Evolutionary conservation across 1,140 invertebrate genomes (phyloP).

Genomic region (Bilobella aurantiaca): DNA sequence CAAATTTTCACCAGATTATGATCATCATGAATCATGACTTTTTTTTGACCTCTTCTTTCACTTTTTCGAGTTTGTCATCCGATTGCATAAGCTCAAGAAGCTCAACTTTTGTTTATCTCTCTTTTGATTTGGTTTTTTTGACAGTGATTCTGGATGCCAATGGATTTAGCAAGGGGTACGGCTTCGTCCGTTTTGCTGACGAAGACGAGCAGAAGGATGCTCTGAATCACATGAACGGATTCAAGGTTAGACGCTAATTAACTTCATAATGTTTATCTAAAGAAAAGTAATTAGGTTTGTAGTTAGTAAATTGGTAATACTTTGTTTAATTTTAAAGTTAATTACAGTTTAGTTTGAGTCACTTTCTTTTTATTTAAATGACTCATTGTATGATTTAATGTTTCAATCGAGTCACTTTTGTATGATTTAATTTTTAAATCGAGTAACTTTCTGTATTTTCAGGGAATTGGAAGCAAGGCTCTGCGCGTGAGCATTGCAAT

Average conservation of each 20-base stretch:
- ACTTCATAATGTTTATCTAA: too few relatives aligned
- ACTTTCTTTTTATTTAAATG: too few relatives aligned
- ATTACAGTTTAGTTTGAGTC: too few relatives aligned
- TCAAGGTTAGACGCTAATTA: conserved; percentile 57
- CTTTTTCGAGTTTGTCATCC: too few relatives aligned
- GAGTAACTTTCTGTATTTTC: neutral
- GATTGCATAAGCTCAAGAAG: too few relatives aligned
- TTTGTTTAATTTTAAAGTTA: too few relatives aligned
- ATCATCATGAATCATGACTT: too few relatives aligned
- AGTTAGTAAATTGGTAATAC: neutral
- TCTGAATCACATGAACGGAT: conserved; percentile 76
- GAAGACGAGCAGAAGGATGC: conserved; percentile 91
- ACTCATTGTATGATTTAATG: too few relatives aligned
- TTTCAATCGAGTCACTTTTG: too few relatives aligned
- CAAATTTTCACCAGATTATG: too few relatives aligned
- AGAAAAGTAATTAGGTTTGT: neutral
- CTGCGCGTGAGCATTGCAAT: conserved; percentile 34
- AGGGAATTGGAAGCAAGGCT: conserved; percentile 33
- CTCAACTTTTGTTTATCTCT: too few relatives aligned
- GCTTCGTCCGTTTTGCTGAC: conserved; percentile 88
- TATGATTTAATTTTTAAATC: neutral
- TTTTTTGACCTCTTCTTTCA: too few relatives aligned
- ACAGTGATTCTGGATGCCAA: conserved; percentile 75
- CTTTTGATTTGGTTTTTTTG: neutral
- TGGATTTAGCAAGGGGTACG: conserved; percentile 89